Conservation (phyloP, 2,888 invertebrate genomes). For the Ashinkailepas kermadecensis region DNA sequence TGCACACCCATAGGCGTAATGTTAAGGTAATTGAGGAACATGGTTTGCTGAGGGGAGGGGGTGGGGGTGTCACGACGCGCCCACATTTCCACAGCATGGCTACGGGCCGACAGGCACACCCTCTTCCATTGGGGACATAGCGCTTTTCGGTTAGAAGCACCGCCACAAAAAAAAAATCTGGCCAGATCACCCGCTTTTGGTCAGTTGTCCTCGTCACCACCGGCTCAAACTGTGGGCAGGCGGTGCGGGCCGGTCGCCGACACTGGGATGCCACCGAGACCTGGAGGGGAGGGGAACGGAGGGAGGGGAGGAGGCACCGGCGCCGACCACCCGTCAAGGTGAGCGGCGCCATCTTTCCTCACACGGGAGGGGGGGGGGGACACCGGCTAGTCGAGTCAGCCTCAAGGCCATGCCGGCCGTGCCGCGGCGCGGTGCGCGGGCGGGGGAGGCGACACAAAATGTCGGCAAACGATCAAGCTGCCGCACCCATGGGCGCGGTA, state of each 20-base stretch:
- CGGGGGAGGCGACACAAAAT: not conserved
- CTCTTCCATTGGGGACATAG: no score
- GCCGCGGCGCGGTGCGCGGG: not conserved
- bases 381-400: not conserved
- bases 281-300: not conserved
- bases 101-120: no score
- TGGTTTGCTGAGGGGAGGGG: no score
- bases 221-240: not conserved
- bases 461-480: not conserved
- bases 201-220: not conserved
- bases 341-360: slow-evolving; percentile 11
- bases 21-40: no score
- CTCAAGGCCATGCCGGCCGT: not conserved
- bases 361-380: not conserved
- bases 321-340: not conserved
- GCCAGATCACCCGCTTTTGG: not conserved
- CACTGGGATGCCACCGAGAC: no score
- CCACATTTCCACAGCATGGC: no score
- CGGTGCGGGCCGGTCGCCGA: no score
- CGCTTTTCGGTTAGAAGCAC: no score
- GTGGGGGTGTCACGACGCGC: no score
- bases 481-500: no score
- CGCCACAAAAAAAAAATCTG: no score
- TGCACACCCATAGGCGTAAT: no score
- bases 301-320: not conserved